phyloP scores from a whole-genome alignment of 1,140 invertebrate species.

The Drosophila kikkawai region DNA sequence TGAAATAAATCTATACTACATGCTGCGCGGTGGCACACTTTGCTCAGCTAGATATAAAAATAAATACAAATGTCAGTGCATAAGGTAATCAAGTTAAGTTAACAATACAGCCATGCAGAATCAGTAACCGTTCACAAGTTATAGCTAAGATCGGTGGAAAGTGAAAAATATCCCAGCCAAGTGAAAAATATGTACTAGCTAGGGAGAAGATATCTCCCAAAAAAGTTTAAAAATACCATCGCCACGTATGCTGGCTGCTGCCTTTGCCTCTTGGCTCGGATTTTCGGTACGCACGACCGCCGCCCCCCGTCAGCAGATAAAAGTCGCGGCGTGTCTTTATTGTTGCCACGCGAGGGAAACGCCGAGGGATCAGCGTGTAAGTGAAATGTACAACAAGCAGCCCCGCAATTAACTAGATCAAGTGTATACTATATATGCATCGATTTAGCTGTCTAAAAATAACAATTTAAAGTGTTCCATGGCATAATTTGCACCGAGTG shows the following conservation, averaged over 20 bases:
- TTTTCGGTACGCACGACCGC: constrained; percentile 48
- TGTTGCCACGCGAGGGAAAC: constrained; percentile 67
- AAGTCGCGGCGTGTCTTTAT: constrained; percentile 59
- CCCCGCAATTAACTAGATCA: constrained; percentile 49
- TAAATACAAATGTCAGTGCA: constrained; percentile 8
- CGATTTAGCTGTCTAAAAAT: constrained; percentile 32
- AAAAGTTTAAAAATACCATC: constrained; percentile 75
- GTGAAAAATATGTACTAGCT: constrained; percentile 29
- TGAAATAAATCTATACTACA: constrained; percentile 35
- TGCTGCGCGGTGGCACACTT: constrained; percentile 58
- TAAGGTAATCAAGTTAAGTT: neutral
- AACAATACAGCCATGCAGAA: neutral
- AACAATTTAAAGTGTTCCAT: constrained; percentile 44
- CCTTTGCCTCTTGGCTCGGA: constrained; percentile 61
- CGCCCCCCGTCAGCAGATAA: constrained; percentile 43
- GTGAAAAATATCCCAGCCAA: constrained; percentile 9
- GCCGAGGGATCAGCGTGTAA: constrained; percentile 65
- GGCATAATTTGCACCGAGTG: constrained; percentile 40
- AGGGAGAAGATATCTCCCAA: constrained; percentile 51
- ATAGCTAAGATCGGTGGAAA: constrained; percentile 4
- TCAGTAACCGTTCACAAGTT: constrained; percentile 2
- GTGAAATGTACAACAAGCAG: constrained; percentile 69
- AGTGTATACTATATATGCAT: constrained; percentile 36
- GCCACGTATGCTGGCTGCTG: constrained; percentile 73
- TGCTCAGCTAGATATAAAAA: constrained; percentile 42